A percentile compares a stretch with the other conserved stretches of the same genome.
Evolutionary conservation across 2,797 vertebrate species (phyloP).

Genomic region (Sciaenops ocellatus): DNA sequence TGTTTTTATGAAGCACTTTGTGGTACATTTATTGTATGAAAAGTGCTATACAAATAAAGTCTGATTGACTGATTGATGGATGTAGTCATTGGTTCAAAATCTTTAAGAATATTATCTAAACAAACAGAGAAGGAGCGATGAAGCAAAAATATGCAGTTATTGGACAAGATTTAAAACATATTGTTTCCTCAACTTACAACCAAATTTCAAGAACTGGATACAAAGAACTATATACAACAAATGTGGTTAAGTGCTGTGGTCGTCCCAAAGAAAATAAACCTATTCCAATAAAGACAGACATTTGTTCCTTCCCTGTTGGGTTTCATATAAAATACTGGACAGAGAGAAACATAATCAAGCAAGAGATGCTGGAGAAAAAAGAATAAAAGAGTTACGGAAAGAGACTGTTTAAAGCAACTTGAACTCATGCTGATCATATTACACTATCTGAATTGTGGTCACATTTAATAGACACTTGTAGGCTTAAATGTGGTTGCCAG

Average conservation of each 20-base stretch:
- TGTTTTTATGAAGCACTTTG: no score
- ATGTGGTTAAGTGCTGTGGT: conserved; percentile 17
- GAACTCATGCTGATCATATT: conserved; percentile 20
- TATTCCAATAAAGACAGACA: background rate
- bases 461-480: background rate
- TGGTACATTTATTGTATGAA: no score
- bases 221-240: conserved; percentile 12
- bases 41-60: no score
- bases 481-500: background rate
- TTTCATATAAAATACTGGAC: conserved; percentile 24
- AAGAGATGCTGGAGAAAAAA: background rate
- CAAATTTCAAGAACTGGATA: conserved; percentile 29
- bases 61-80: no score
- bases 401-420: conserved; percentile 21
- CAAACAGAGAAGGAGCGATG: background rate
- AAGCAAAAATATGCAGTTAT: background rate
- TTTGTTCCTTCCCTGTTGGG: conserved; percentile 9
- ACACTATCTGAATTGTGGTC: conserved; percentile 13
- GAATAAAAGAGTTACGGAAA: conserved; percentile 1
- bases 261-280: conserved; percentile 31
- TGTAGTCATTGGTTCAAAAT: background rate
- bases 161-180: conserved; percentile 8
- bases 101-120: no score
- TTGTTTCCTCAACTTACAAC: conserved; percentile 11
- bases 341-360: conserved; percentile 11